Evolutionary conservation across 2,888 invertebrate genomes (phyloP).

Genomic region (Cacoxenus indagator): DNA sequence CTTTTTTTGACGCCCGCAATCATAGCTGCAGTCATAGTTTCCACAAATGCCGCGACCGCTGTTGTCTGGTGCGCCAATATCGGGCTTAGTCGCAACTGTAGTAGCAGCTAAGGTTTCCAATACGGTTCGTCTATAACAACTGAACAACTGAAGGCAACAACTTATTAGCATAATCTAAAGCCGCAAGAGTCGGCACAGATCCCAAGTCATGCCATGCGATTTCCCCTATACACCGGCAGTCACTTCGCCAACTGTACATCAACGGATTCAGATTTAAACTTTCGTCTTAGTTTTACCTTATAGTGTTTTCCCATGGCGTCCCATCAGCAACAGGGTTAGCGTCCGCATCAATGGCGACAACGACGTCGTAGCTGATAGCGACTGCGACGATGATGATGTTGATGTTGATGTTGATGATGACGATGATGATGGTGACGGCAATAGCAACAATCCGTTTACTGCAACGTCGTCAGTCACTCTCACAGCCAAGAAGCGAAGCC

Average conservation of each 20-base stretch:
- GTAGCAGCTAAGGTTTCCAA: constrained; percentile 37
- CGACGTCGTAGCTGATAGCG: no score
- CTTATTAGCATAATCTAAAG: constrained; percentile 61
- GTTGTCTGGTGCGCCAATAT: background rate
- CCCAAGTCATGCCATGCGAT: background rate
- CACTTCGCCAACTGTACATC: no score
- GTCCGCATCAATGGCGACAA: background rate
- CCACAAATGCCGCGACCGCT: background rate
- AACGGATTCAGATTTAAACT: background rate
- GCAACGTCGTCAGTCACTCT: constrained; percentile 49
- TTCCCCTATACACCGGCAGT: background rate
- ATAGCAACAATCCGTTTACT: constrained; percentile 41
- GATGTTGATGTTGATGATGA: constrained; percentile 6
- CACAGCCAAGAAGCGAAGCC: constrained; percentile 26
- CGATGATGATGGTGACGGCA: background rate
- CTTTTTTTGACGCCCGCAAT: constrained; percentile 30
- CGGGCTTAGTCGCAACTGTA: background rate
- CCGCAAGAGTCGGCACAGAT: constrained; percentile 22
- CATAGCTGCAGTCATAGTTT: background rate
- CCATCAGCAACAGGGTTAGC: background rate
- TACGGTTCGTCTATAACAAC: constrained; percentile 50
- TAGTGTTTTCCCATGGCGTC: background rate
- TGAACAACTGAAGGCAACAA: constrained; percentile 41
- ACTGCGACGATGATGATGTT: constrained; percentile 21
- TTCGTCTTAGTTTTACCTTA: background rate